Conservation (phyloP, 2,113 vertebrate species). For the Donacobius atricapilla region DNA sequence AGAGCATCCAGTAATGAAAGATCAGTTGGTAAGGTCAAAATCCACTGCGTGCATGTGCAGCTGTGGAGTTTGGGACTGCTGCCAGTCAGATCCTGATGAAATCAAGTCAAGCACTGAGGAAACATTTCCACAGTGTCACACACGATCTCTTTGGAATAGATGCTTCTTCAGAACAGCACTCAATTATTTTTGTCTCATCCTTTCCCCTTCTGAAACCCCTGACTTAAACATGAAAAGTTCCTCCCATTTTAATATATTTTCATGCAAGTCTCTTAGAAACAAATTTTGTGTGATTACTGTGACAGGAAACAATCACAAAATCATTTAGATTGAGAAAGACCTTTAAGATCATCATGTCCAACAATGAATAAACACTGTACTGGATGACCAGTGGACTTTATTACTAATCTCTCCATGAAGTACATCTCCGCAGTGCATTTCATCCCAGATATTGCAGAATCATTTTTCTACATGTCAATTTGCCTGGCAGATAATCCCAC, state of each 20-base stretch:
- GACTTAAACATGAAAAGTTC: neutral
- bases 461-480: neutral
- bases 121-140: neutral
- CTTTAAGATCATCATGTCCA: fast-evolving
- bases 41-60: neutral
- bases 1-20: neutral
- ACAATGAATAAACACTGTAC: neutral
- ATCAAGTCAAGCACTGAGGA: neutral
- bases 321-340: neutral
- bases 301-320: neutral
- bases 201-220: neutral
- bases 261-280: neutral
- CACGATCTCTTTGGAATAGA: neutral
- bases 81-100: neutral
- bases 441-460: neutral
- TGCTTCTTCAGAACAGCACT: neutral
- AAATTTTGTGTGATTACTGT: neutral
- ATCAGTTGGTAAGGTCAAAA: neutral
- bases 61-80: neutral
- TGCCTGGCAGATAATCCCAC: neutral
- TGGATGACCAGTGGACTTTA: neutral
- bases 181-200: neutral
- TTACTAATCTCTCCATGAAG: neutral
- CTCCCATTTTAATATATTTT: neutral
- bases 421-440: neutral